Evolutionary conservation across 1,140 invertebrate species (phyloP), one percentile per base, ranked within the genome.

Genomic region (Drosophila sturtevanti): DNA sequence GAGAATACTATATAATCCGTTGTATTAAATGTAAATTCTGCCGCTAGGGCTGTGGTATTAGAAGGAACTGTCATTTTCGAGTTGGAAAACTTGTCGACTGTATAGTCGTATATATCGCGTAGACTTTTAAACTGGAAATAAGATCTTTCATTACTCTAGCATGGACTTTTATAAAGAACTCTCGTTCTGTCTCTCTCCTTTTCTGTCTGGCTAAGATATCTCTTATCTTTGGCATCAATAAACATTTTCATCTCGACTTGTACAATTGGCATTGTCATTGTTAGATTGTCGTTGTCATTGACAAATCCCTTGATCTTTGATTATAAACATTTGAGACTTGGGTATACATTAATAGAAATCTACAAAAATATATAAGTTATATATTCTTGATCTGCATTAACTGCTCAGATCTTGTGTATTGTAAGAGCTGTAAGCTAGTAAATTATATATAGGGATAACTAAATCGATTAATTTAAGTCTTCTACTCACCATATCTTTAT

Each of bases 1-100:
- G 89, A 89, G 62, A 96, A 95, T 0, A 95, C 94, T 1, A 91
- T 71, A 75, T 93, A 95, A 76, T 96, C 95, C 55, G 93, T 77
- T 63, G 91, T 77, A 24, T 93, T 92, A 62, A 94, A 94, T 3
- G 71, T 68, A 12, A 91, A 86, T 62, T 86, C 62, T 14, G 48
- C 54, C 24, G 61, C 55, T 48, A 58, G 18, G 1, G 54, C 10
- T 35, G 89, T 70, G 9, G 37, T 62, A 31, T 90, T 90, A 2
- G 58, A 9, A 11, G 51, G 14, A 55, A 31, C 44, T 12, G 84
- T 52, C 89, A 90, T 90, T 54, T 4, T 48, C 5, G 27, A 7
- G 7, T 4, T 31, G 1, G 27, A 31, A 31, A 24, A 24, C 24
- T 24, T 24, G 4, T 3, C 14, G 41, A 16, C 38, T 41, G 14